Base-by-base conservation (phyloP, 2,797 vertebrate species). In the Galagoides demidoff region DNA sequence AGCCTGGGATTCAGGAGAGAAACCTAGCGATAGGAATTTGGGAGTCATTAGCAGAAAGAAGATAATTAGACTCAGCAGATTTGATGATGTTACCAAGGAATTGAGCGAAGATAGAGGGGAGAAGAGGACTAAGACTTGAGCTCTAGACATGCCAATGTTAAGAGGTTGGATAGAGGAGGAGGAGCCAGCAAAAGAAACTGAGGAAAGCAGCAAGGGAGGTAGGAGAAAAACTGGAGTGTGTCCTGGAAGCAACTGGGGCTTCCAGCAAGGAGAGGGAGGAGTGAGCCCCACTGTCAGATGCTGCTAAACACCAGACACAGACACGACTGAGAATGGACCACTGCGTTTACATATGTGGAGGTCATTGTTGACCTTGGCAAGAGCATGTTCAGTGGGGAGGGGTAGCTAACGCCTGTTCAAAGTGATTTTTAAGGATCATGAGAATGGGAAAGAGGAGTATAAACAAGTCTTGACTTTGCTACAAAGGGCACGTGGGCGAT, bases 1-100 rank as follows among this genome's bases (percentile, higher is more conserved):
- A 81, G 20, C 76, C 76, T 89, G 71, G 59, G 93, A 73, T 92
- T 64, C n/a, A 20, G 61, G 34, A 82, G 74, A 85, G n/a, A 37
- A 52, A 31, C 31, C n/a, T 22, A 52, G 45, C 86, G 19, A 68
- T 12, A 81, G 37, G 23, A 85, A 81, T 70, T 87, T 87, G 52
- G 66, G 25, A 81, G 39, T 55, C 61, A 11, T 66, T 64, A 73
- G 31, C 57, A 77, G 71, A 81, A 94, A 92, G 39, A 45, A 66
- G 9, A n/a, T 73, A 43, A n/a, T 76, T 85, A 52, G 52, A 95
- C 57, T n/a, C 66, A 89, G 66, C 37, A 76, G 59, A 19, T 25
- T 17, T n/a, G 73, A 88, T 70, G 34, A 49, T 31, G 61, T 87
- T 31, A 43, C 8, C 17, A 4, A 90, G 34, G 19, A 34, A 71